Conservation (phyloP, 2,888 invertebrate genomes). For the Lepidochrysops patricia region DNA sequence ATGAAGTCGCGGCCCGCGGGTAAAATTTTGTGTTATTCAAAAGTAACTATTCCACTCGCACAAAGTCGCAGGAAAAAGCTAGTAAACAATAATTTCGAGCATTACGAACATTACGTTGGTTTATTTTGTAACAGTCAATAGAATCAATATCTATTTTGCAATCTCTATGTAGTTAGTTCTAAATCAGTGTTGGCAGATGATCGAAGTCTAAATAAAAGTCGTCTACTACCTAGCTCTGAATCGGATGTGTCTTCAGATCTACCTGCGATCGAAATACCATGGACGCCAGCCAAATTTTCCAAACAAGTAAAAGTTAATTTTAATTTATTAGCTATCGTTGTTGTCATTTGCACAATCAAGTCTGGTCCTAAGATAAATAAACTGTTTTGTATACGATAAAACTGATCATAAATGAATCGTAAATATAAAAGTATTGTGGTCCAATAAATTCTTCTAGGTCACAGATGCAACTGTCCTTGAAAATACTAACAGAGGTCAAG, state of each 20-base stretch:
- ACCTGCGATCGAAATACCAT: conserved; percentile 24
- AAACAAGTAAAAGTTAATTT: conserved; percentile 21
- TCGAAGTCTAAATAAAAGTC: conserved; percentile 3
- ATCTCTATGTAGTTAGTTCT: conserved; percentile 12
- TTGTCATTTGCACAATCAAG: neutral
- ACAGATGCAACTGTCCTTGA: too few relatives aligned
- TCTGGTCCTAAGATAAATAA: neutral
- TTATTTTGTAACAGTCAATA: neutral
- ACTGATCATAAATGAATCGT: neutral
- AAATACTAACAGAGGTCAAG: neutral
- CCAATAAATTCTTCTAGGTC: too few relatives aligned
- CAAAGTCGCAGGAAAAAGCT: too few relatives aligned
- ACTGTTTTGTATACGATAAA: neutral
- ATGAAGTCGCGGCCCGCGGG: too few relatives aligned
- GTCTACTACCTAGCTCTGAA: neutral
- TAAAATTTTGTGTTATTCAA: too few relatives aligned
- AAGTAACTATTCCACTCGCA: too few relatives aligned
- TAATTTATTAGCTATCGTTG: neutral
- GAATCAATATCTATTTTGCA: conserved; percentile 15
- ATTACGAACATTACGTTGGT: too few relatives aligned
- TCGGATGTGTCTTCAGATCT: conserved; percentile 14
- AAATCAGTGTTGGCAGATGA: conserved; percentile 14
- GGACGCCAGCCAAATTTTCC: conserved; percentile 39
- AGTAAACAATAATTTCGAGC: too few relatives aligned
- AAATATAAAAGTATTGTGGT: neutral